Evolutionary conservation across 2,797 vertebrate genomes (phyloP), one percentile per base, ranked within the genome.

Genomic region (Syngnathus rostellatus): DNA sequence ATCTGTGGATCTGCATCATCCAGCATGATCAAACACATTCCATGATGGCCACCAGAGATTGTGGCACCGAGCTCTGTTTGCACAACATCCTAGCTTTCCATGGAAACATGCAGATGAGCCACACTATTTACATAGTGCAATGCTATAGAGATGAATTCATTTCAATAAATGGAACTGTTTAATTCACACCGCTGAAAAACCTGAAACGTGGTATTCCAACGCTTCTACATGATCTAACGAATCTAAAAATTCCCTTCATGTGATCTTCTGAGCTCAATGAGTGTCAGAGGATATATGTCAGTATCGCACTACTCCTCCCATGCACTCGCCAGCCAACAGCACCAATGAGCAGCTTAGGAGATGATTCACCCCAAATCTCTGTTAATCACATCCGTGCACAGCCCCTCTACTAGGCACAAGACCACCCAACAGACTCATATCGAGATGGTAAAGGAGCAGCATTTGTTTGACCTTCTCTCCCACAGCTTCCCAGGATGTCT

Each of bases 321-420:
- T 38, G n/a, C 21, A 48, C 64, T 40, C 4, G 37, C 51, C 75
- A 75, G 85, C 79, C 83, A 77, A 73, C 69, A 81, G 70, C 68
- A 63, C 57, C 54, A 14, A 76, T 91, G 90, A 93, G 91, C 91
- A 90, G 91, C 81, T 93, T 92, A 94, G 89, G 76, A 90, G 93
- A 94, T 95, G 94, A 94, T 92, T 92, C 90, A 85, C 85, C 85
- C 88, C 87, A 92, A 94, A 95, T 94, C 93, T 92, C 86, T 84
- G 89, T 91, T 94, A 94, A 96, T 96, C 92, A 89, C 90, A 91
- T 90, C 46, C 55, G 68, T 69, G 71, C 76, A 76, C 67, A 67
- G 16, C 31, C 45, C 72, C 74, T 74, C 69, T 69, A 68, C 66
- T 69, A 69, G 79, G 64, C 70, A 71, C 58, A 62, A 61, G 70